A percentile compares a stretch with the other conserved stretches of the same genome.
Conservation (phyloP, 2,888 invertebrate species). For the Synanthedon myopaeformis region DNA sequence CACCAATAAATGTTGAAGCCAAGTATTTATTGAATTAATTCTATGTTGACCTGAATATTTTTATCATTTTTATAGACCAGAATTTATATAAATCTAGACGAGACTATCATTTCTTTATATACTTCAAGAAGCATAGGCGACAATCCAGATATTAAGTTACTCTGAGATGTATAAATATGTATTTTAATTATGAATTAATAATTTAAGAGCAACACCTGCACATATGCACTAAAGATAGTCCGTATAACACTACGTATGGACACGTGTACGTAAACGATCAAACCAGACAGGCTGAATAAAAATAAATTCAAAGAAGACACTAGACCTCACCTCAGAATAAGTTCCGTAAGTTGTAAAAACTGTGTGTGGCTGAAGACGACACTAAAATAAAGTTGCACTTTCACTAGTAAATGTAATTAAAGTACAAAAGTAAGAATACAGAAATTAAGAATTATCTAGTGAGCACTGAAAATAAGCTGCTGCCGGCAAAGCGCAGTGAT, state of each 20-base stretch:
- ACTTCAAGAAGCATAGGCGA: no score
- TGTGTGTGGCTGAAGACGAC: constrained; percentile 29
- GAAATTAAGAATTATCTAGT: constrained; percentile 11
- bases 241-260: neutral
- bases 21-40: no score
- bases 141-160: neutral
- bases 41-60: no score
- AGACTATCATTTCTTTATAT: no score
- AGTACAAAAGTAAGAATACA: constrained; percentile 23
- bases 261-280: neutral
- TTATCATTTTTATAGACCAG: no score
- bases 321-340: constrained; percentile 50
- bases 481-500: constrained; percentile 54
- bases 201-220: neutral
- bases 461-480: constrained; percentile 27
- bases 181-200: neutral
- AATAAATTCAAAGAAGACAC: constrained; percentile 6
- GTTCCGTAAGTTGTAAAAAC: constrained; percentile 38
- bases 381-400: constrained; percentile 38
- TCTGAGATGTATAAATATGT: neutral
- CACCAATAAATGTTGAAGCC: no score
- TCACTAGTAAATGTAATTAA: constrained; percentile 36
- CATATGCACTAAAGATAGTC: neutral
- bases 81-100: no score
- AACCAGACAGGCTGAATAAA: neutral